phyloP scores from a whole-genome alignment of 2,113 vertebrate species.

The Aphelocoma coerulescens region DNA sequence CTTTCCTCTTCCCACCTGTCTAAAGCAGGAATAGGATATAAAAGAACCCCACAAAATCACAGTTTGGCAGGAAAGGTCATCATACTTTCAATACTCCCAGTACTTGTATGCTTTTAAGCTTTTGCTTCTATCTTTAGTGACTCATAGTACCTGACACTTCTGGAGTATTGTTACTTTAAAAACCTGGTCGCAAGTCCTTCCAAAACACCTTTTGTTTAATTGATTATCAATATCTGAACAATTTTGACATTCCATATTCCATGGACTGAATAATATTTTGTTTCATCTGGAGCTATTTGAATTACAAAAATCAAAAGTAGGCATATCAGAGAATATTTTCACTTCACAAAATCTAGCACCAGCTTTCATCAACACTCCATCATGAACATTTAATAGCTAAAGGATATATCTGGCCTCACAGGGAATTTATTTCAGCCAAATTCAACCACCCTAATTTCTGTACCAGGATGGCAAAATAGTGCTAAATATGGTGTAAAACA shows the following conservation, averaged over 20 bases:
- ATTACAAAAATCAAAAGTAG: not conserved
- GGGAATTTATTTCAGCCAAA: not conserved
- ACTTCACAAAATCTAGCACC: not conserved
- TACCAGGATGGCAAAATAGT: not conserved
- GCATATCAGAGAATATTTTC: not conserved
- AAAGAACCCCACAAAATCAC: not conserved
- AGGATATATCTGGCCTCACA: not conserved
- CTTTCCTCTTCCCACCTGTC: not conserved
- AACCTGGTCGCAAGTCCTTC: not conserved
- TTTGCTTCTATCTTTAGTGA: not conserved
- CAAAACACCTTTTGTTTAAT: not conserved
- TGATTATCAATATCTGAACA: not conserved
- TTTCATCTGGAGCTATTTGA: not conserved
- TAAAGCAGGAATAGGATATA: not conserved
- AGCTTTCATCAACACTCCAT: not conserved
- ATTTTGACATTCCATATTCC: not conserved
- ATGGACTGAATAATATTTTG: not conserved
- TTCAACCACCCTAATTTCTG: not conserved
- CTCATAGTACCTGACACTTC: not conserved
- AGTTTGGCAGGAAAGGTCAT: not conserved
- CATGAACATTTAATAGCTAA: not conserved
- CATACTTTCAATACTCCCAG: not conserved
- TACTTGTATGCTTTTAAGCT: not conserved
- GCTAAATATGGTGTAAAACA: not conserved
- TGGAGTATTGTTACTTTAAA: not conserved